Conservation (phyloP, 2,888 invertebrate genomes). For the Hofmannophila pseudospretella region DNA sequence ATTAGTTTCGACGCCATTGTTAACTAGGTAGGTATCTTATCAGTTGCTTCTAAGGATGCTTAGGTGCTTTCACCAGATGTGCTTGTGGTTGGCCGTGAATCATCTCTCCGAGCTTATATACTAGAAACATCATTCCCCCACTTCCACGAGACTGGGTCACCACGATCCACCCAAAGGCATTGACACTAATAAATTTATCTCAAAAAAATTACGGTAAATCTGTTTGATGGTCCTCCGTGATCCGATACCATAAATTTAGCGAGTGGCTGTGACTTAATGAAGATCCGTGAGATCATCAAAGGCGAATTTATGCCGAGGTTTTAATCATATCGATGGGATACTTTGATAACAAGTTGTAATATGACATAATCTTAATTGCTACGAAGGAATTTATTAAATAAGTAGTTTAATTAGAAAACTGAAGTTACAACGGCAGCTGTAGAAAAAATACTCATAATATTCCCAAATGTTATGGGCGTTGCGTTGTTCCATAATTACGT, state of each 20-base stretch:
- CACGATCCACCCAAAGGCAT: constrained; percentile 45
- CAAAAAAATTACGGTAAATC: constrained; percentile 55
- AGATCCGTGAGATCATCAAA: no score
- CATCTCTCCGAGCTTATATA: constrained; percentile 66
- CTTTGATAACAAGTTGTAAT: no score
- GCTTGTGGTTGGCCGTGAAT: constrained; percentile 50
- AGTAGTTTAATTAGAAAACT: no score
- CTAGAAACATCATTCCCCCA: constrained; percentile 51
- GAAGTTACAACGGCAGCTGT: no score
- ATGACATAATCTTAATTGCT: no score
- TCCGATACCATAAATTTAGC: constrained; percentile 45
- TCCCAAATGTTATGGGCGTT: no score
- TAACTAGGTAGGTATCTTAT: constrained; percentile 21
- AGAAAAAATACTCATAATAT: no score
- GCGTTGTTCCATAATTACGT: no score
- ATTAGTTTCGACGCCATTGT: constrained; percentile 54
- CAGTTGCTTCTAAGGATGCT: constrained; percentile 24
- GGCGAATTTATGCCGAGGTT: no score
- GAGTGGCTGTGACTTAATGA: constrained; percentile 24
- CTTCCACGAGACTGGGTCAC: constrained; percentile 48
- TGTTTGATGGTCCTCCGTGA: constrained; percentile 42
- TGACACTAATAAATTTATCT: constrained; percentile 59
- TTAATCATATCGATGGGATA: no score
- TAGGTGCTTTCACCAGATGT: constrained; percentile 48
- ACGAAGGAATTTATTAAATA: no score